phyloP scores from a whole-genome alignment of 2,113 vertebrate genomes.

The Periophthalmodon schlosseri region DNA sequence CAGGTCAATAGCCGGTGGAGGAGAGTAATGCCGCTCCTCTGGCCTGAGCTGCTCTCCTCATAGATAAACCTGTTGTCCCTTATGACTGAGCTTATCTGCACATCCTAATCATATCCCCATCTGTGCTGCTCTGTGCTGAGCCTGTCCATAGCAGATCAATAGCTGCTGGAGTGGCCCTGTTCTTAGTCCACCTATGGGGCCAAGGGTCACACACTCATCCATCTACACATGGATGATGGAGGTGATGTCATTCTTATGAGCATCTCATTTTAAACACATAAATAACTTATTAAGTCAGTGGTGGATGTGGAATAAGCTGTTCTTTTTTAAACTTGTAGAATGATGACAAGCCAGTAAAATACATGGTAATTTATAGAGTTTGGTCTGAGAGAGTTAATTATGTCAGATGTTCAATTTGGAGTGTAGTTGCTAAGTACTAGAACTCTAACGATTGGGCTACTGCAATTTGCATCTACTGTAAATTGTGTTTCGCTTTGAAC shows the following conservation, averaged over 20 bases:
- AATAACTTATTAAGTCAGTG: conserved; percentile 26
- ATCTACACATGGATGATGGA: conserved; percentile 39
- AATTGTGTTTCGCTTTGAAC: neutral
- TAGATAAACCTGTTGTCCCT: conserved; percentile 60
- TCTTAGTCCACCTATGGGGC: conserved; percentile 48
- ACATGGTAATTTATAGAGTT: neutral
- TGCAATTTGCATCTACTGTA: neutral
- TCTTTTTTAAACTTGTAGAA: neutral
- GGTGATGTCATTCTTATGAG: conserved; percentile 27
- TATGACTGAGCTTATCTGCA: conserved; percentile 47
- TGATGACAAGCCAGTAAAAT: neutral
- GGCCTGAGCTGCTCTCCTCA: conserved; percentile 35
- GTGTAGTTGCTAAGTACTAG: neutral
- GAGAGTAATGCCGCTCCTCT: conserved; percentile 58
- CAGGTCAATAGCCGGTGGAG: conserved; percentile 72
- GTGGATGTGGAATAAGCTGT: neutral
- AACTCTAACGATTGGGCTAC: neutral
- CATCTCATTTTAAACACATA: conserved; percentile 22
- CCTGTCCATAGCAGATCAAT: conserved; percentile 60
- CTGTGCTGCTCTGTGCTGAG: conserved; percentile 14
- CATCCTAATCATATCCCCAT: conserved; percentile 52
- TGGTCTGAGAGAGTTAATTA: neutral
- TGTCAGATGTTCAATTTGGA: neutral
- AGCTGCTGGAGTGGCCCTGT: conserved; percentile 43
- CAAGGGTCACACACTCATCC: conserved; percentile 48